Conservation (phyloP, 2,888 invertebrate species). For the Elysia crispata region DNA sequence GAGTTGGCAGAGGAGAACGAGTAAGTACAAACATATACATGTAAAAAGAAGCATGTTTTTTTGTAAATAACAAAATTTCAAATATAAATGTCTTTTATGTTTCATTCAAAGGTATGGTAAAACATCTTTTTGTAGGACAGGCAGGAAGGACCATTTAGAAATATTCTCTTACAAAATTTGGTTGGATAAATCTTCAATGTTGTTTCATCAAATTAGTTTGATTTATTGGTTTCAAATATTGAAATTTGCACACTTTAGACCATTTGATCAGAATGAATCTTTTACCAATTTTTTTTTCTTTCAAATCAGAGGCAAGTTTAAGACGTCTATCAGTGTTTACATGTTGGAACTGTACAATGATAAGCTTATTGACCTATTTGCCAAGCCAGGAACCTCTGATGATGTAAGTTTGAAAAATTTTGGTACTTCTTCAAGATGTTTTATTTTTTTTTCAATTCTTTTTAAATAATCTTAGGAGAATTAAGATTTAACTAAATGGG, state of each 20-base stretch:
- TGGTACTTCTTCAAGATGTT: not conserved
- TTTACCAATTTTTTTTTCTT: not conserved
- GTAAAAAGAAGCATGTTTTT: no score
- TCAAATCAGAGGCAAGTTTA: constrained; percentile 67
- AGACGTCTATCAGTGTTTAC: constrained; percentile 67
- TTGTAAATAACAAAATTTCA: no score
- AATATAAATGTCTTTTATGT: no score
- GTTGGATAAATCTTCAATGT: no score
- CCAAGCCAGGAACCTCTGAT: constrained; percentile 61
- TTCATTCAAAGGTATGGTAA: no score
- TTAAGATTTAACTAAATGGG: not conserved
- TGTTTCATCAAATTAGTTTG: no score
- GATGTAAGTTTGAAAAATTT: constrained; percentile 62
- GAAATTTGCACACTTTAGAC: not conserved
- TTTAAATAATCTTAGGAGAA: not conserved
- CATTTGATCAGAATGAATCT: not conserved
- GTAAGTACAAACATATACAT: constrained; percentile 53
- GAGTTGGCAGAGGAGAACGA: constrained; percentile 73
- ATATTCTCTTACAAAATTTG: no score
- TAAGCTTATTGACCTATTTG: constrained; percentile 74
- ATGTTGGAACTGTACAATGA: constrained; percentile 77
- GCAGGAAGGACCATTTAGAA: no score
- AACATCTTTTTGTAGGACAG: no score
- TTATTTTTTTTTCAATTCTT: not conserved
- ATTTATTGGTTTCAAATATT: no score